A percentile compares a stretch with the other conserved stretches of the same genome.
Conservation (phyloP, 2,888 invertebrate species). For the Xanthostigma xanthostigma region DNA sequence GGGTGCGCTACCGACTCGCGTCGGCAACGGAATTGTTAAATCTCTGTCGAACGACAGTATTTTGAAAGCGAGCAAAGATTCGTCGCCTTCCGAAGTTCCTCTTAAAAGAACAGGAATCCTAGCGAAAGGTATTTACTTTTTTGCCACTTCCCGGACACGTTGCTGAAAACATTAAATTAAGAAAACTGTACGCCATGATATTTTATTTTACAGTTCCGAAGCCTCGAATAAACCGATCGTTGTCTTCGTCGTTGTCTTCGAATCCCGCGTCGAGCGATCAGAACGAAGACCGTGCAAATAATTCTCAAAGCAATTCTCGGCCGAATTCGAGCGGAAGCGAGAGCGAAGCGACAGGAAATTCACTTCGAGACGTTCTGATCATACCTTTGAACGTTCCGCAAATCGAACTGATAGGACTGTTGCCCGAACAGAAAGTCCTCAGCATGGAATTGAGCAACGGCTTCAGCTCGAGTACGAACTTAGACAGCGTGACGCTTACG, state of each 20-base stretch:
- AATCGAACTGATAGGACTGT: slow-evolving; percentile 29
- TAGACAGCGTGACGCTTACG: slow-evolving; percentile 4
- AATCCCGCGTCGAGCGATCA: slow-evolving; percentile 7
- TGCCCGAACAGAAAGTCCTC: slow-evolving; percentile 44
- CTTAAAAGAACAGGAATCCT: slow-evolving; percentile 24
- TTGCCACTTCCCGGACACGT: too few species aligned
- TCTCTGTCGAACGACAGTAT: slow-evolving; percentile 5
- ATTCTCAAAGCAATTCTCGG: not conserved
- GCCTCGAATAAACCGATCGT: slow-evolving; percentile 12
- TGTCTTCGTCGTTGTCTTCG: slow-evolving; percentile 9
- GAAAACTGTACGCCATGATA: not conserved
- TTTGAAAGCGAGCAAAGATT: slow-evolving; percentile 9
- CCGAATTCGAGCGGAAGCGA: slow-evolving; percentile 5
- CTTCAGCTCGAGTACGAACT: slow-evolving; percentile 2
- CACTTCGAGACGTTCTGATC: slow-evolving; percentile 43
- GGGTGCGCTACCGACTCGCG: slow-evolving; percentile 21
- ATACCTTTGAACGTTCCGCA: slow-evolving; percentile 40
- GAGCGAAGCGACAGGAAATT: slow-evolving; percentile 17
- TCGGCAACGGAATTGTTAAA: slow-evolving; percentile 12
- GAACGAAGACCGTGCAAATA: slow-evolving; percentile 4
- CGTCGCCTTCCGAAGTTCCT: slow-evolving; percentile 19
- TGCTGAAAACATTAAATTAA: too few species aligned
- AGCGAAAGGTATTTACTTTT: slow-evolving; percentile 24
- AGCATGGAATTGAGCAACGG: slow-evolving; percentile 29
- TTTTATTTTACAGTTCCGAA: slow-evolving; percentile 13